Percentiles rank a stretch among this genome's conserved stretches.
Evolutionary conservation across 2,797 vertebrate species (phyloP).

Genomic region (Coregonus ussuriensis): DNA sequence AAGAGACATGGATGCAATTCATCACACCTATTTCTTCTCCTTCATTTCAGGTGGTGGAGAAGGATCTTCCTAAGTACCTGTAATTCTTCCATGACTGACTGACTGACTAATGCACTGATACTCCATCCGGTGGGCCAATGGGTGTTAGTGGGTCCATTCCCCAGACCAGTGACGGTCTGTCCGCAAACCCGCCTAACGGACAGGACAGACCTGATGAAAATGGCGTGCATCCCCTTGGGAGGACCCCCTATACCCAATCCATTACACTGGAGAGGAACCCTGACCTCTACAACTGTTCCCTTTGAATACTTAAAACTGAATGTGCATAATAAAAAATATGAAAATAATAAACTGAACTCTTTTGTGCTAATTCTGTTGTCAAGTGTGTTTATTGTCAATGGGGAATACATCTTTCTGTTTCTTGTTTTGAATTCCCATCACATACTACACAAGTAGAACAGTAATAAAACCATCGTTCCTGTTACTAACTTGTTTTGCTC

Average conservation of each 20-base stretch:
- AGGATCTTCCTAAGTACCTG: constrained; percentile 82
- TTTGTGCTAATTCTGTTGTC: constrained; percentile 18
- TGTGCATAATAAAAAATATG: not conserved
- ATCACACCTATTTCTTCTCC: constrained; percentile 19
- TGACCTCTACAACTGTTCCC: not conserved
- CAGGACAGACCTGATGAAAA: constrained; percentile 83
- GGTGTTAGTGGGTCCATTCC: constrained; percentile 48
- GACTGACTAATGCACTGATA: constrained; percentile 19
- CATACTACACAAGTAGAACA: not conserved
- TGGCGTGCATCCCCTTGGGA: constrained; percentile 83
- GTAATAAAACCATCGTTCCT: not conserved
- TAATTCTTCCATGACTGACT: constrained; percentile 58
- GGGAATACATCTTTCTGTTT: not conserved
- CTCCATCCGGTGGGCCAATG: constrained; percentile 33
- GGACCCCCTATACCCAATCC: constrained; percentile 37
- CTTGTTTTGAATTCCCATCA: not conserved
- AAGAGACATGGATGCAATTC: not conserved
- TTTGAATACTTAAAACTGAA: not conserved
- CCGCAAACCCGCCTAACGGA: constrained; percentile 81
- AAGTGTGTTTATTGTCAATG: constrained; percentile 10
- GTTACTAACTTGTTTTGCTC: not conserved
- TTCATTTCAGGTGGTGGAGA: constrained; percentile 83
- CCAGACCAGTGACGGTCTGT: constrained; percentile 85
- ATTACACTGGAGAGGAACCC: constrained; percentile 41
- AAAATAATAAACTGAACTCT: constrained; percentile 39